A percentile compares a stretch with the other conserved stretches of the same genome.
Evolutionary conservation across 2,113 vertebrate genomes (phyloP).

Genomic region (Ammodytes marinus): DNA sequence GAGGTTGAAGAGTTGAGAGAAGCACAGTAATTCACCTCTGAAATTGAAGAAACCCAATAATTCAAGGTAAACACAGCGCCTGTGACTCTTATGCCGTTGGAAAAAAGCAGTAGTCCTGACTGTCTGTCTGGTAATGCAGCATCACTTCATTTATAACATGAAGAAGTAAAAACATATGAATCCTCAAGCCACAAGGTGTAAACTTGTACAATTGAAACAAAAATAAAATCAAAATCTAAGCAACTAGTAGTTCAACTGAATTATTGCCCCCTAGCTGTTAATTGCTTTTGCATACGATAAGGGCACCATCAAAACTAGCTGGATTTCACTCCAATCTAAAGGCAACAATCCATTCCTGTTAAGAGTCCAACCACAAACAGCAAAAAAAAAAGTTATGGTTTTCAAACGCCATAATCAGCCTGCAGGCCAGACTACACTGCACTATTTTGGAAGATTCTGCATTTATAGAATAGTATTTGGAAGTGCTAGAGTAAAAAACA

Average conservation of each 20-base stretch:
- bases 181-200: constrained; percentile 16
- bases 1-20: not conserved
- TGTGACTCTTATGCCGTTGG: not conserved
- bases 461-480: not conserved
- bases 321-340: constrained; percentile 58
- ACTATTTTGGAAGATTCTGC: not conserved
- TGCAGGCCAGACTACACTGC: not conserved
- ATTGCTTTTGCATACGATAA: constrained; percentile 56
- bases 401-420: constrained; percentile 12
- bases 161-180: constrained; percentile 9
- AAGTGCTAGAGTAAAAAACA: not conserved
- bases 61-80: not conserved
- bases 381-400: not conserved
- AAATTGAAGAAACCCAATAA: not conserved
- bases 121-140: not conserved
- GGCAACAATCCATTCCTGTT: constrained; percentile 48
- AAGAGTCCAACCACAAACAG: not conserved
- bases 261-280: constrained; percentile 61
- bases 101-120: not conserved
- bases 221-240: constrained; percentile 16
- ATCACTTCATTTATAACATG: not conserved
- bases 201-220: constrained; percentile 5
- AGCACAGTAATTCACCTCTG: not conserved
- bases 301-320: constrained; percentile 40
- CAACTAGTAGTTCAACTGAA: constrained; percentile 16